phyloP scores from a whole-genome alignment of 2,888 invertebrate species.

The Lycophotia porphyrea region DNA sequence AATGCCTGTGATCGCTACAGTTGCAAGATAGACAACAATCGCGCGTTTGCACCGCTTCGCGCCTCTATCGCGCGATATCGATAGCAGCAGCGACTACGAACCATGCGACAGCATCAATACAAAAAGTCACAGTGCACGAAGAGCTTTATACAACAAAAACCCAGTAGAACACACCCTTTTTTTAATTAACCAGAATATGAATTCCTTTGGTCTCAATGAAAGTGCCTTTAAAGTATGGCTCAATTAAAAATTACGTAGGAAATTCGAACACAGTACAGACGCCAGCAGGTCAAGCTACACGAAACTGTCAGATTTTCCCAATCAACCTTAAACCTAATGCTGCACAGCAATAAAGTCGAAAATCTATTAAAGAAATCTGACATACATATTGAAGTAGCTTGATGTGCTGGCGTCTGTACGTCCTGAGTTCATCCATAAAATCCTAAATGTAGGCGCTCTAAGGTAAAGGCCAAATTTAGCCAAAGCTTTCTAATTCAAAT shows the following conservation, averaged over 20 bases:
- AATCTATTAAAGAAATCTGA: too few species aligned
- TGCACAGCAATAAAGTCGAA: too few species aligned
- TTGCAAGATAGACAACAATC: not conserved
- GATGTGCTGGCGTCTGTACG: too few species aligned
- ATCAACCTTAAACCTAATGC: too few species aligned
- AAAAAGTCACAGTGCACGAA: not conserved
- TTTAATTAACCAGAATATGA: not conserved
- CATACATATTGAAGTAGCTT: too few species aligned
- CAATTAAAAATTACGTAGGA: not conserved
- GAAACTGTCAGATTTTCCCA: too few species aligned
- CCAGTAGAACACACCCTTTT: not conserved
- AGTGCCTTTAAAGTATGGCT: not conserved
- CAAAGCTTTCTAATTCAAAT: slow-evolving; percentile 23
- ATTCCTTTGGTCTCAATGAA: not conserved
- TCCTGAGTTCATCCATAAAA: not conserved
- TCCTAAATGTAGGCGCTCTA: not conserved
- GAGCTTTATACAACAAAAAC: not conserved
- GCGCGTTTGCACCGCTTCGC: not conserved
- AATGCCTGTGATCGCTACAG: not conserved
- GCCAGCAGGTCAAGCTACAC: too few species aligned
- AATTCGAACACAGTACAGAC: too few species aligned
- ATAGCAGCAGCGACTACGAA: not conserved
- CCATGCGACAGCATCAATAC: not conserved
- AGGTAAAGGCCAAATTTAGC: not conserved
- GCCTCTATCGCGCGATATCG: not conserved